Evolutionary conservation across 2,888 invertebrate species (phyloP).

Genomic region (Nymphalis urticae): DNA sequence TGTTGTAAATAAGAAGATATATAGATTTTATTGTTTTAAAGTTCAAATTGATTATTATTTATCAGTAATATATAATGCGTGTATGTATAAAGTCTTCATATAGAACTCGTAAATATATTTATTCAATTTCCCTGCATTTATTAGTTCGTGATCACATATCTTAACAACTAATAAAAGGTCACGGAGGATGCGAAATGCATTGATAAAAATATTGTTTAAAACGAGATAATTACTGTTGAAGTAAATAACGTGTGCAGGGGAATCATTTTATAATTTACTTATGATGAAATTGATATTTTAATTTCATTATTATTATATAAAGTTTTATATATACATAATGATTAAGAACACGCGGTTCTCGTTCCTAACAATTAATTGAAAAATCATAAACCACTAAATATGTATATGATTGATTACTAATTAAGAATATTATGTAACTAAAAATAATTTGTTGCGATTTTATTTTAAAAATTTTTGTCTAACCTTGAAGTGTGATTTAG

Average conservation of each 20-base stretch:
- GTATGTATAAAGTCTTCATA: background rate
- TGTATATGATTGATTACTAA: too few species aligned
- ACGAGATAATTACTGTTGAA: background rate
- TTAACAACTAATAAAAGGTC: background rate
- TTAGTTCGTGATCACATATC: background rate
- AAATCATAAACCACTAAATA: too few species aligned
- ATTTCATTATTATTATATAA: too few species aligned
- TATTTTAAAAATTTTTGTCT: too few species aligned
- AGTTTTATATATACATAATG: too few species aligned
- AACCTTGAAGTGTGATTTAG: too few species aligned
- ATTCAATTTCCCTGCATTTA: background rate
- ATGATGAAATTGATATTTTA: too few species aligned
- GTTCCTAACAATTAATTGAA: too few species aligned
- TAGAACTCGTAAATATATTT: constrained; percentile 1
- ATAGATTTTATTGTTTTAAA: background rate
- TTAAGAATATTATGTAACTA: too few species aligned
- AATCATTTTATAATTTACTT: background rate
- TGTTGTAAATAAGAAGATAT: background rate
- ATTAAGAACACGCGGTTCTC: too few species aligned
- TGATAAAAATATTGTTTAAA: constrained; percentile 14
- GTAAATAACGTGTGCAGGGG: background rate
- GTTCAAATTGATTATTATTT: background rate
- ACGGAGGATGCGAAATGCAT: constrained; percentile 1
- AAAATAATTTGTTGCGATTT: too few species aligned
- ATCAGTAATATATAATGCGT: background rate